Evolutionary conservation across 2,797 vertebrate species (phyloP).

Genomic region (Otolemur crassicaudatus): DNA sequence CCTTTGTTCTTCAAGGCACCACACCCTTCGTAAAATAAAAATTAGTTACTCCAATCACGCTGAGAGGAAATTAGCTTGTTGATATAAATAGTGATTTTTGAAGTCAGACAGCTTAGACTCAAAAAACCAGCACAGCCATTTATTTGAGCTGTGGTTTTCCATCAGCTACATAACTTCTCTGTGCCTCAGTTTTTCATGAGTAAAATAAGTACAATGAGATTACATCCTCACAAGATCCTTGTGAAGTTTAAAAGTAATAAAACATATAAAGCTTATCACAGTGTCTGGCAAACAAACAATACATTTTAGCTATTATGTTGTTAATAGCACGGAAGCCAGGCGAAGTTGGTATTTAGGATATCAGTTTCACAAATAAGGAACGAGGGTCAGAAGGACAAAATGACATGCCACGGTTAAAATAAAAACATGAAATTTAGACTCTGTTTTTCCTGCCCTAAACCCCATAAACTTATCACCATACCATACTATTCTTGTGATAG

Average conservation of each 20-base stretch:
- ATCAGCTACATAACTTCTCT: background rate
- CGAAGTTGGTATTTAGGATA: background rate
- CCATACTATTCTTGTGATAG: background rate
- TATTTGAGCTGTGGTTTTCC: background rate
- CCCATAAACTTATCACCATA: background rate
- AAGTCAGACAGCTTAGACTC: background rate
- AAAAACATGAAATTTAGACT: slow-evolving; percentile 47
- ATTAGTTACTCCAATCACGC: background rate
- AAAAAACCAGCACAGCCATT: background rate
- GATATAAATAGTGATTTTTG: background rate
- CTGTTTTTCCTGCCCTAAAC: background rate
- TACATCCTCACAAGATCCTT: background rate
- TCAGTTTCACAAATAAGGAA: background rate
- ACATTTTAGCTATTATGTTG: background rate
- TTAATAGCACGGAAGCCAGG: background rate
- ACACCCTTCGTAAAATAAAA: background rate
- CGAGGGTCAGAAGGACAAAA: background rate
- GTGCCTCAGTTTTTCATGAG: background rate
- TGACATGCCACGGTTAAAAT: background rate
- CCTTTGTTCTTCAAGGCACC: background rate
- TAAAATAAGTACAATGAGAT: background rate
- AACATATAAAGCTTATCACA: background rate
- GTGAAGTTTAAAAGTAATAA: background rate
- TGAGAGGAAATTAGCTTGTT: slow-evolving; percentile 2
- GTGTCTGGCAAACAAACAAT: background rate